These are phyloP conservation scores for Sturmia bella DNA, from an alignment of 2,888 invertebrate species.

Conservation along the genomic window DNA sequence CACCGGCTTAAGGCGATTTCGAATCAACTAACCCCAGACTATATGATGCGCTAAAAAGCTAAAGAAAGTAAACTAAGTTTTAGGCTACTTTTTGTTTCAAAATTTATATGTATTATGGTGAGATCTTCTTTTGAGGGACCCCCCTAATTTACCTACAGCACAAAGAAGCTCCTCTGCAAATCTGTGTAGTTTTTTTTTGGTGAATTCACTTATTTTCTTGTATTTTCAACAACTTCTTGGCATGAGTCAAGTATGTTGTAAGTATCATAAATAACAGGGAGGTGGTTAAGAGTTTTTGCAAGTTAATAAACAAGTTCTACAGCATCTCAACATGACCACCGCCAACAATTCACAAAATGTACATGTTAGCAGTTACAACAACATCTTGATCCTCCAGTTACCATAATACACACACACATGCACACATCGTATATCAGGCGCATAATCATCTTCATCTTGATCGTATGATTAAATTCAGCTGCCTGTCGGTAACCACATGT, in stretches of 20 bases:
- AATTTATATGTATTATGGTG: no score
- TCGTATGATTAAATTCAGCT: slow-evolving; percentile 54
- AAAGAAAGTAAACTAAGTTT: no score
- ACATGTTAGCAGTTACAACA: slow-evolving; percentile 14
- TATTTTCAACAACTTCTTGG: slow-evolving; percentile 63
- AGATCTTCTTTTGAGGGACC: neutral
- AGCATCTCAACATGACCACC: slow-evolving; percentile 65
- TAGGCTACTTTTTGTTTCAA: no score
- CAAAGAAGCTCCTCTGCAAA: slow-evolving; percentile 24
- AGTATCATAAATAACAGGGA: slow-evolving; percentile 39
- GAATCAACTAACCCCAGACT: no score
- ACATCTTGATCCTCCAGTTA: slow-evolving; percentile 17
- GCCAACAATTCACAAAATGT: slow-evolving; percentile 42
- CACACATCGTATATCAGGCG: slow-evolving; percentile 20
- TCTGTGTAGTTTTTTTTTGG: neutral
- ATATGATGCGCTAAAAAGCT: no score
- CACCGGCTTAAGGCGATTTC: no score
- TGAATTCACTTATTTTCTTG: slow-evolving; percentile 13
- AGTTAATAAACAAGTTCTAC: slow-evolving; percentile 68
- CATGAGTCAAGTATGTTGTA: slow-evolving; percentile 62
- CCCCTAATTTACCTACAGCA: slow-evolving; percentile 42
- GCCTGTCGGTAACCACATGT: slow-evolving; percentile 42
- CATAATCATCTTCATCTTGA: slow-evolving; percentile 55
- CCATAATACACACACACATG: slow-evolving; percentile 1
- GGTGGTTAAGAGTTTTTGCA: slow-evolving; percentile 48